phyloP scores from a whole-genome alignment of 2,113 vertebrate species.

The Hystrix cristata region DNA sequence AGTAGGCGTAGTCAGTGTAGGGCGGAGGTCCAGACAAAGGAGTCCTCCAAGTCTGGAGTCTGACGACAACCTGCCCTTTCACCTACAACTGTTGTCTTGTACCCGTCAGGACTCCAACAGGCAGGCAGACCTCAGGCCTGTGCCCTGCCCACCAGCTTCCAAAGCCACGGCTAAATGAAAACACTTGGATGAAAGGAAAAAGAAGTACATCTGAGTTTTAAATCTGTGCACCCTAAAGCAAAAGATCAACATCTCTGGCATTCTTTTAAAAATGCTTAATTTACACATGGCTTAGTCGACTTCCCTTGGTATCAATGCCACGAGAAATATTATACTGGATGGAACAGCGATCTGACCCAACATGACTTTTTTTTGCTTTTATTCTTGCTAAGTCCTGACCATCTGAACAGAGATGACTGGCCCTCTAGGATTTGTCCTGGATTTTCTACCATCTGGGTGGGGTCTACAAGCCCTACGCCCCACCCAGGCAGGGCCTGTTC shows the following conservation, averaged over 20 bases:
- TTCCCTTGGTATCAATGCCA: not conserved
- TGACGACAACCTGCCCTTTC: not conserved
- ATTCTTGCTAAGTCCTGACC: not conserved
- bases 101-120: not conserved
- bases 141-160: not conserved
- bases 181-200: not conserved
- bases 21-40: not conserved
- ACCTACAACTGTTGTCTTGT: not conserved
- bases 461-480: not conserved
- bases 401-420: not conserved
- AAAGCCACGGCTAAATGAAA: not conserved
- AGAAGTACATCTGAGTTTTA: not conserved
- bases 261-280: not conserved
- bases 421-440: not conserved
- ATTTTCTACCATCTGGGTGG: not conserved
- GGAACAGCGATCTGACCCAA: not conserved
- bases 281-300: not conserved
- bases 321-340: rapidly evolving
- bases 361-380: not conserved
- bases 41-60: not conserved
- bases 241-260: not conserved
- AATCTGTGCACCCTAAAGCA: not conserved
- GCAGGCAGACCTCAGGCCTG: not conserved
- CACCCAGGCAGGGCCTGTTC: not conserved
- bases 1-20: too few relatives aligned